Conservation (phyloP, 2,888 invertebrate species). For the Osedax frankpressi region DNA sequence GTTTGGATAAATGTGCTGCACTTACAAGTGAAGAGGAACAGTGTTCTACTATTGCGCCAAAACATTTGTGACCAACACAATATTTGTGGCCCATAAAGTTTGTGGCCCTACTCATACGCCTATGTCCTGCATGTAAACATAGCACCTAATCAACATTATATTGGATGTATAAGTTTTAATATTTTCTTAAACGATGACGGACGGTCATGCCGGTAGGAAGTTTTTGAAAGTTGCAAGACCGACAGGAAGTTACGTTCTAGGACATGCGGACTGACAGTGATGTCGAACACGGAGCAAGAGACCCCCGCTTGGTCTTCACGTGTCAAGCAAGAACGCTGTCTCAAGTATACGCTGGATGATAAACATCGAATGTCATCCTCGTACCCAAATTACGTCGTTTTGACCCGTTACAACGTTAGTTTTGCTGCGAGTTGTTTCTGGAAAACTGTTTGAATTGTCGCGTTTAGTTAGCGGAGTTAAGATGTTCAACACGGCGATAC, state of each 20-base stretch:
- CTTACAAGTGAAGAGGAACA: background rate
- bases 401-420: background rate
- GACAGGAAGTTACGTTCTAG: conserved; percentile 5
- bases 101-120: background rate
- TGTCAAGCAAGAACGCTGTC: background rate
- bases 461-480: background rate
- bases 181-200: background rate
- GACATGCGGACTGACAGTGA: background rate
- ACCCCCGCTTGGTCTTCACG: background rate
- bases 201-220: background rate
- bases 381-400: background rate
- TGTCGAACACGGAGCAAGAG: background rate
- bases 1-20: background rate
- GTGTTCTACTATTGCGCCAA: background rate
- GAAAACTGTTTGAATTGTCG: background rate
- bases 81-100: background rate
- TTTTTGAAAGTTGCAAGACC: background rate
- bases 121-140: background rate
- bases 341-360: background rate
- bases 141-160: background rate
- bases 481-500: background rate
- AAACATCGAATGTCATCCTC: background rate
- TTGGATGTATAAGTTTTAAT: background rate
- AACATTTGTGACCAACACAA: background rate
- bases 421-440: background rate